A percentile compares a stretch with the other conserved stretches of the same genome.
Evolutionary conservation across 2,797 vertebrate species (phyloP).

Genomic region (Rhabdophis nuchalis): DNA sequence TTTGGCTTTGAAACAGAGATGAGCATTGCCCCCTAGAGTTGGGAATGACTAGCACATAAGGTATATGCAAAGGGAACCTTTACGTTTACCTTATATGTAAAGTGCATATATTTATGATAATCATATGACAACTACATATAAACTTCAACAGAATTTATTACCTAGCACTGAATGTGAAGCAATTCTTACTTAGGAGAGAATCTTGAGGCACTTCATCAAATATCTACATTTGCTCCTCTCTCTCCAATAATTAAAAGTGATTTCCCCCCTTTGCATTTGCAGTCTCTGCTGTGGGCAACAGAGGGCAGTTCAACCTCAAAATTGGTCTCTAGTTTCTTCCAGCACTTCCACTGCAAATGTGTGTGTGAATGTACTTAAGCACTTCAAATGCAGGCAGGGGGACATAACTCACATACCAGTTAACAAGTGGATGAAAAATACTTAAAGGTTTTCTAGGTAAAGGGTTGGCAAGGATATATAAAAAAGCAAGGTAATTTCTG

Average conservation of each 20-base stretch:
- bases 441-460: background rate
- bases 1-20: no score
- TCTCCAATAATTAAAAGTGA: background rate
- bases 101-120: background rate
- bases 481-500: background rate
- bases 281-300: background rate
- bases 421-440: background rate
- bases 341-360: background rate
- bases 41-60: no score
- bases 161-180: background rate
- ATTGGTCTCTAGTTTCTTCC: background rate
- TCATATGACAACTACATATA: no score
- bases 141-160: background rate
- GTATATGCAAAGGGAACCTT: no score
- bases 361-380: background rate
- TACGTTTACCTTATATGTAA: background rate
- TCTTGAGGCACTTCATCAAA: background rate
- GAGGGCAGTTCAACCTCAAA: conserved; percentile 14
- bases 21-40: no score
- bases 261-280: background rate
- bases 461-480: background rate
- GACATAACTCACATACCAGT: conserved; percentile 3
- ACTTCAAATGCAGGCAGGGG: conserved; percentile 20
- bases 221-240: background rate
- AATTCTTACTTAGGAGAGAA: background rate